These are phyloP conservation scores for Lordiphosa stackelbergi DNA, from an alignment of 1,140 invertebrate genomes.

Conservation along the genomic window DNA sequence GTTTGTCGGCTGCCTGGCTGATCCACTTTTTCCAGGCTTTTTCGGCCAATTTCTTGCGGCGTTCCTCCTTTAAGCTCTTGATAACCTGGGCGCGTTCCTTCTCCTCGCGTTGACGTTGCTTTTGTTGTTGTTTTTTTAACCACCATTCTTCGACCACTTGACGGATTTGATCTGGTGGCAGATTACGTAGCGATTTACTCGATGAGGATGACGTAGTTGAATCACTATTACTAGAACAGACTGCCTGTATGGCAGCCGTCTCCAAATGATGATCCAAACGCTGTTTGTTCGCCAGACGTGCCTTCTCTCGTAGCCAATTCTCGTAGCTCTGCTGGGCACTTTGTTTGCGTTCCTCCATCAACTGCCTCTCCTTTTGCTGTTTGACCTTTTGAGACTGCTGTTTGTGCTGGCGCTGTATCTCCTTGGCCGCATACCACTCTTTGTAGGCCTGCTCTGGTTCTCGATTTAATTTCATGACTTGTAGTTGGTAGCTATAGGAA, in stretches of 20 bases:
- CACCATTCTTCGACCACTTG: constrained; percentile 46
- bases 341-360: constrained; percentile 23
- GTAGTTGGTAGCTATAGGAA: constrained; percentile 18
- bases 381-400: constrained; percentile 6
- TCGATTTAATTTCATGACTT: constrained; percentile 27
- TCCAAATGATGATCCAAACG: constrained; percentile 26
- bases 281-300: constrained; percentile 9
- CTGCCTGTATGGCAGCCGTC: background rate
- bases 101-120: constrained; percentile 26
- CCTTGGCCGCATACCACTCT: constrained; percentile 42
- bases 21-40: constrained; percentile 49
- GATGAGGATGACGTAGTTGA: too few relatives aligned
- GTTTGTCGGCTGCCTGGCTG: constrained; percentile 35
- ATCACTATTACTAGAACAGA: background rate
- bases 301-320: constrained; percentile 36
- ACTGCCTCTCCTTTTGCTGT: background rate
- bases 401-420: constrained; percentile 10
- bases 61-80: constrained; percentile 21
- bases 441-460: constrained; percentile 41
- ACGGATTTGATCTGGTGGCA: constrained; percentile 31
- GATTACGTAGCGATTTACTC: constrained; percentile 16
- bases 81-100: background rate
- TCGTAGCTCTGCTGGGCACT: constrained; percentile 35
- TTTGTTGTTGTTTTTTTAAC: constrained; percentile 34
- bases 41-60: constrained; percentile 27